phyloP scores from a whole-genome alignment of 2,797 vertebrate species.

The Cryptoprocta ferox region DNA sequence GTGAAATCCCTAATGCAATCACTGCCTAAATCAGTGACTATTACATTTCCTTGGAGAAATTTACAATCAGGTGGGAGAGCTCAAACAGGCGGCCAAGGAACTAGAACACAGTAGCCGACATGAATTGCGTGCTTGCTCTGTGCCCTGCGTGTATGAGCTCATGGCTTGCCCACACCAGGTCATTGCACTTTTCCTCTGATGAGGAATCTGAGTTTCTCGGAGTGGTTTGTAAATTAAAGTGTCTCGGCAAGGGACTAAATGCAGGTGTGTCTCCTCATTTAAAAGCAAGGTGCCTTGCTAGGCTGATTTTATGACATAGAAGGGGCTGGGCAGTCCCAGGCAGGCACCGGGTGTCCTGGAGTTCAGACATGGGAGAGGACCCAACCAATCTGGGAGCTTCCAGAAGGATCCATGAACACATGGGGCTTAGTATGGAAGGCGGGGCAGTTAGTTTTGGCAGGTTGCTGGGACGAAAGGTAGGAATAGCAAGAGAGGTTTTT shows the following conservation, averaged over 20 bases:
- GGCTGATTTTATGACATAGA: background rate
- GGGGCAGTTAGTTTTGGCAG: background rate
- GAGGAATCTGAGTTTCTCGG: background rate
- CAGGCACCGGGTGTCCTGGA: background rate
- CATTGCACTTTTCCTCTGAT: background rate
- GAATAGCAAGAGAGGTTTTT: background rate
- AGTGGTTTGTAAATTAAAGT: background rate
- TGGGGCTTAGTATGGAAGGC: background rate
- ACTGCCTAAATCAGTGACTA: background rate
- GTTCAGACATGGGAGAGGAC: background rate
- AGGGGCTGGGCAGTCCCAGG: background rate
- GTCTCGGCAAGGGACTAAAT: background rate
- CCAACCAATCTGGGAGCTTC: background rate
- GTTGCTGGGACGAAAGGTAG: background rate
- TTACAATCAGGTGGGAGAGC: background rate
- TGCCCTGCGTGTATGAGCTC: background rate
- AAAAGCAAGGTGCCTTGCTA: background rate
- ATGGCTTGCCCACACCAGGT: background rate
- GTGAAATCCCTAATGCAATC: slow-evolving; percentile 13
- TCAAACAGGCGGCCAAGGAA: background rate
- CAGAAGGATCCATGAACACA: background rate
- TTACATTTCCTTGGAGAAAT: background rate
- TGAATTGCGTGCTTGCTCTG: background rate
- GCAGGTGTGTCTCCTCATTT: background rate
- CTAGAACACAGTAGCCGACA: background rate